Percentiles rank a stretch among this genome's conserved stretches.
Conservation (phyloP, 1,140 invertebrate species). For the Eueides isabella region DNA sequence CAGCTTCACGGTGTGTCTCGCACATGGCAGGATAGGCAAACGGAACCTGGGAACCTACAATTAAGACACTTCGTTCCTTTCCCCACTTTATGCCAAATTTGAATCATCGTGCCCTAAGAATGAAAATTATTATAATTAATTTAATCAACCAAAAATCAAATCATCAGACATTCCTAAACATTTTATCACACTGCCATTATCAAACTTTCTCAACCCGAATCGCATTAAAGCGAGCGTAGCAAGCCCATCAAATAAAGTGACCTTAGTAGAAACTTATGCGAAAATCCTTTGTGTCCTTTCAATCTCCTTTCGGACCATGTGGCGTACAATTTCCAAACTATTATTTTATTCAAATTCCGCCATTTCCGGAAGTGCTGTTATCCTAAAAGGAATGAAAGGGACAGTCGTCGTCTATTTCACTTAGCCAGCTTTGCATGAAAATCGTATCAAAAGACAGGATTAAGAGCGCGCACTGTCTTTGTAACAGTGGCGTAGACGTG, state of each 20-base stretch:
- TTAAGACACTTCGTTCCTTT: no score
- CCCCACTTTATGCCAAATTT: no score
- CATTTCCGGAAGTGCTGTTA: conserved; percentile 52
- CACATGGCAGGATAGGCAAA: no score
- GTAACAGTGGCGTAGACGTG: conserved; percentile 22
- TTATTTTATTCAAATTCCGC: conserved; percentile 67
- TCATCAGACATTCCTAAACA: background rate
- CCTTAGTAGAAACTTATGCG: conserved; percentile 45
- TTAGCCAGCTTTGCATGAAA: conserved; percentile 40
- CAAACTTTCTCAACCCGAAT: conserved; percentile 33
- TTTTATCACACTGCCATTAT: conserved; percentile 13
- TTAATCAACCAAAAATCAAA: background rate
- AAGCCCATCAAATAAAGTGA: conserved; percentile 53
- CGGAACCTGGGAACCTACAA: no score
- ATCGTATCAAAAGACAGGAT: conserved; percentile 40
- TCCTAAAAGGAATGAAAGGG: conserved; percentile 45
- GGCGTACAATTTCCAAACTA: conserved; percentile 57
- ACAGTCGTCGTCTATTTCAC: conserved; percentile 38
- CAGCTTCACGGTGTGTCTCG: no score
- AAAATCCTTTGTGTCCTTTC: conserved; percentile 49
- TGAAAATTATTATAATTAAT: no score
- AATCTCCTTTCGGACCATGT: conserved; percentile 44
- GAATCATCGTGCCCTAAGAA: no score
- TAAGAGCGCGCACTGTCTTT: conserved; percentile 33
- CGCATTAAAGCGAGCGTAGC: conserved; percentile 35